A percentile compares a stretch with the other conserved stretches of the same genome.
These are phyloP conservation scores for Bungarus multicinctus DNA, from an alignment of 2,113 vertebrate genomes.

Conservation along the genomic window DNA sequence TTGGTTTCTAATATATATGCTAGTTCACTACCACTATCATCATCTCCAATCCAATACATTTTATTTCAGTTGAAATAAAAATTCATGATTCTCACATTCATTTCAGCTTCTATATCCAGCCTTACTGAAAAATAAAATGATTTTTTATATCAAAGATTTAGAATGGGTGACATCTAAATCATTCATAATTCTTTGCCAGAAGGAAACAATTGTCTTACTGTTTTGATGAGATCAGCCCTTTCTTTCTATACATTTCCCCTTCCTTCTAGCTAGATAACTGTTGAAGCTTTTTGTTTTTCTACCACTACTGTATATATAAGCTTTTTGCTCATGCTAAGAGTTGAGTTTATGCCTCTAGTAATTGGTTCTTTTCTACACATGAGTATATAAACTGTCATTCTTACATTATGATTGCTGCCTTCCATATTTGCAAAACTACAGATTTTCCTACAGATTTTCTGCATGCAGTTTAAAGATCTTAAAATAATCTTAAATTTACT, in stretches of 20 bases:
- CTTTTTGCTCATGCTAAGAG: not conserved
- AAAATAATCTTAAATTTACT: not conserved
- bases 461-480: conserved; percentile 28
- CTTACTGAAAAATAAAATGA: conserved; percentile 38
- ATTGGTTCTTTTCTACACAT: fast-evolving
- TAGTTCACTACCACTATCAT: not conserved
- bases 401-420: not conserved
- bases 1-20: not conserved
- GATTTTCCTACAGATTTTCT: conserved; percentile 19
- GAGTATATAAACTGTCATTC: conserved; percentile 15
- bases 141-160: not conserved
- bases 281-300: fast-evolving
- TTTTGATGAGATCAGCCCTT: not conserved
- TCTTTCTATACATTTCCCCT: not conserved
- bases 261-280: not conserved
- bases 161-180: conserved; percentile 6
- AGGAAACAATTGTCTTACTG: not conserved
- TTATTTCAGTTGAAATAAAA: conserved; percentile 32
- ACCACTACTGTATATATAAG: fast-evolving
- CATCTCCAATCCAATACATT: not conserved
- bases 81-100: conserved; percentile 16
- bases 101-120: conserved; percentile 26
- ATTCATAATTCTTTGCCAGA: not conserved
- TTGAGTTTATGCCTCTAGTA: conserved; percentile 1
- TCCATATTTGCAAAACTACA: conserved; percentile 26